Conservation (phyloP, 2,888 invertebrate species). For the Machimus rusticus region DNA sequence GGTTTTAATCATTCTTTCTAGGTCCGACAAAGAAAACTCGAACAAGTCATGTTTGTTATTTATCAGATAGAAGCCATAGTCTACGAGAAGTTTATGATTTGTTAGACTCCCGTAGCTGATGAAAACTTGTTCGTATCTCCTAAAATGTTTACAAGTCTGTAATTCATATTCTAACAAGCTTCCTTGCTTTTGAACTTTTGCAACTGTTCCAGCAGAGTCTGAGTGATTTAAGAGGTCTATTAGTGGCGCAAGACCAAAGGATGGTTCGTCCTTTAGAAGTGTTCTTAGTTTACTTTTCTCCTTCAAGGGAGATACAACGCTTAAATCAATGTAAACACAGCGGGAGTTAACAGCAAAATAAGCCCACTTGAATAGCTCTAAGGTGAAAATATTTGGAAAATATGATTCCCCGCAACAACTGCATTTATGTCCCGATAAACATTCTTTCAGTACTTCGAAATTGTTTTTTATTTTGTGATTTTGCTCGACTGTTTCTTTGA, state of each 20-base stretch:
- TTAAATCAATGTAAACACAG: constrained; percentile 76
- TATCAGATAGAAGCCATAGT: constrained; percentile 85
- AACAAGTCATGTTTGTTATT: constrained; percentile 75
- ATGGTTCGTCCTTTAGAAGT: constrained; percentile 68
- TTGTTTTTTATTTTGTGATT: constrained; percentile 64
- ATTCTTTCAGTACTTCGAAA: constrained; percentile 51
- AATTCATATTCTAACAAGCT: constrained; percentile 41
- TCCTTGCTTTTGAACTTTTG: constrained; percentile 54
- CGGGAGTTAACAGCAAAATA: constrained; percentile 87
- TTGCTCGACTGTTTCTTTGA: constrained; percentile 65
- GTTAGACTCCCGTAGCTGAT: constrained; percentile 88
- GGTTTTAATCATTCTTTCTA: constrained; percentile 63
- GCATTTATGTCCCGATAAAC: constrained; percentile 53
- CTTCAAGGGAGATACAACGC: constrained; percentile 62
- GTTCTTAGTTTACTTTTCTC: constrained; percentile 52
- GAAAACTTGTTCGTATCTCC: constrained; percentile 78
- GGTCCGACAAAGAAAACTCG: constrained; percentile 67
- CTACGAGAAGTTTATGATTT: constrained; percentile 80
- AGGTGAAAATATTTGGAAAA: constrained; percentile 65
- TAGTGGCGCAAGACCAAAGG: constrained; percentile 83
- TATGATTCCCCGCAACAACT: constrained; percentile 62
- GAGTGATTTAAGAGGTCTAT: constrained; percentile 92
- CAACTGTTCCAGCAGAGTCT: constrained; percentile 67
- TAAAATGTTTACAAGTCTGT: constrained; percentile 58
- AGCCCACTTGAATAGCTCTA: constrained; percentile 75